These are phyloP conservation scores for Anadara kagoshimensis DNA, from an alignment of 1,140 invertebrate species.

Conservation along the genomic window DNA sequence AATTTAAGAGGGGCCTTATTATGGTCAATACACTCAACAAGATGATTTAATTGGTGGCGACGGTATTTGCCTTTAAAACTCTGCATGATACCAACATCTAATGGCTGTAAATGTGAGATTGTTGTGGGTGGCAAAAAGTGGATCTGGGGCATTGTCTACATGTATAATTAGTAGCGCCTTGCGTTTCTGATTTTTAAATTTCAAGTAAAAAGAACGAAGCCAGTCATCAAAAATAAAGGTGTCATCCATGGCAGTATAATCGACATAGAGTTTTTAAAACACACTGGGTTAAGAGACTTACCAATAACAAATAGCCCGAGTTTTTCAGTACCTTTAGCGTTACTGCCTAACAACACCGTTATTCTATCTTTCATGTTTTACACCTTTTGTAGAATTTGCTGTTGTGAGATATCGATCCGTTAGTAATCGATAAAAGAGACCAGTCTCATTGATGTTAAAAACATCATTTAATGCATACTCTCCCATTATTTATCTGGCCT, in stretches of 20 bases:
- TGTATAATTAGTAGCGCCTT: constrained; percentile 3
- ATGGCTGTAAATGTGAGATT: too few relatives aligned
- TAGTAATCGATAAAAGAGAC: too few relatives aligned
- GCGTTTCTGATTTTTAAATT: too few relatives aligned
- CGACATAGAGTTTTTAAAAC: constrained; percentile 8
- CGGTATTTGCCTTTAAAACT: constrained; percentile 8
- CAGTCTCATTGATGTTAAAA: too few relatives aligned
- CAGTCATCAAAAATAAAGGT: not conserved
- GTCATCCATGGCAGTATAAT: constrained; percentile 3
- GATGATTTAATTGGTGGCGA: not conserved
- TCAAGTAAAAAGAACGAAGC: not conserved
- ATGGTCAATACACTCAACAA: not conserved
- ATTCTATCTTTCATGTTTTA: not conserved
- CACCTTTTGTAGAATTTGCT: not conserved
- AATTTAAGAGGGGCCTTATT: not conserved
- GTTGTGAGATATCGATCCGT: constrained; percentile 3
- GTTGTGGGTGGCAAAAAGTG: constrained; percentile 10
- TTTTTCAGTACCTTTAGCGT: not conserved
- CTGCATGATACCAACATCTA: constrained; percentile 12
- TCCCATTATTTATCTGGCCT: too few relatives aligned
- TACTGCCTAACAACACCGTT: not conserved
- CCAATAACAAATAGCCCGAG: constrained; percentile 3
- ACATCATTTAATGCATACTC: too few relatives aligned
- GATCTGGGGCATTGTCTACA: constrained; percentile 6
- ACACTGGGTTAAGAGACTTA: not conserved